Percentiles rank a stretch among this genome's conserved stretches.
These are phyloP conservation scores for Macrotus californicus DNA, from an alignment of 2,113 vertebrate genomes.

Conservation along the genomic window DNA sequence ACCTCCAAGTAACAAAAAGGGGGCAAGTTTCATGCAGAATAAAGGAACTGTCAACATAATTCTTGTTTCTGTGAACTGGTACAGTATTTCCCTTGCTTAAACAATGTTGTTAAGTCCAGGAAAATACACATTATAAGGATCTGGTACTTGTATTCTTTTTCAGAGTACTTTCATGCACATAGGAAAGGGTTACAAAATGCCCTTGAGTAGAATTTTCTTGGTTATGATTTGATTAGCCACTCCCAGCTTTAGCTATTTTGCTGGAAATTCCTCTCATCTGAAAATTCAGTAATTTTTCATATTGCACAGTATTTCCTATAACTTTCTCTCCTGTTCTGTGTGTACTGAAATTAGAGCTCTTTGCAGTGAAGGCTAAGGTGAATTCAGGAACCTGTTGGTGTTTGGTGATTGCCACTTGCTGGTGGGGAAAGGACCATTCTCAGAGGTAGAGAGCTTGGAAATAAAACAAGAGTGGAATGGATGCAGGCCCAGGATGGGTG, in stretches of 20 bases:
- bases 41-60: constrained; percentile 21
- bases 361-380: not conserved
- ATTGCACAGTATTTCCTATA: not conserved
- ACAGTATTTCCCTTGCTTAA: not conserved
- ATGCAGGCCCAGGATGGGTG: not conserved
- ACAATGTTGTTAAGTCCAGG: not conserved
- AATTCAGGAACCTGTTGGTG: not conserved
- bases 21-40: not conserved
- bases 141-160: not conserved
- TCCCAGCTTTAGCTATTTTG: not conserved
- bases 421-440: not conserved
- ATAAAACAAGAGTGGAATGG: not conserved
- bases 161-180: not conserved
- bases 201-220: not conserved
- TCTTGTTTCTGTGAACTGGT: constrained; percentile 46
- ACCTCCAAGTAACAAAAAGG: constrained; percentile 9
- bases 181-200: not conserved
- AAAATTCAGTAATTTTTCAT: not conserved
- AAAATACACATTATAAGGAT: not conserved
- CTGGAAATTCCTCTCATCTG: not conserved
- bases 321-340: not conserved
- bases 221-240: not conserved
- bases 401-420: not conserved
- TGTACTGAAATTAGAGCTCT: not conserved
- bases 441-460: not conserved